Evolutionary conservation across 2,888 invertebrate species (phyloP), one percentile per base, ranked within the genome.

Genomic region (Drosophila tripunctata): DNA sequence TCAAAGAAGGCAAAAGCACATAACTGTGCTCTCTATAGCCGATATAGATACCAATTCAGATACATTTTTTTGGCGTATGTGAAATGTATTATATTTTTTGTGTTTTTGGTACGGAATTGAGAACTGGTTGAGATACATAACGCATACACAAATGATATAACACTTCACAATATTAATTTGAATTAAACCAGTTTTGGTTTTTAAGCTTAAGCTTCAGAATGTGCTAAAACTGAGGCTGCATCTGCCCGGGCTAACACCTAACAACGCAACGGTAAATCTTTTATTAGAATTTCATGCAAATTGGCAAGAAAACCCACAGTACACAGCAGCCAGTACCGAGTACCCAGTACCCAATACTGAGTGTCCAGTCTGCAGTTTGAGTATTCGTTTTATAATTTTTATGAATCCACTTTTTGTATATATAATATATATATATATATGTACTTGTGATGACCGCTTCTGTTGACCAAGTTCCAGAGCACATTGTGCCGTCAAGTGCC

Each of bases 281-380:
- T 87, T 85, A 87, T 83, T 78, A 72, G 77, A 76, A 82, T 85
- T 73, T 78, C 68, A 83, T 83, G 86, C 67, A 72, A 83, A 83
- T 83, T 43, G 54, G 44, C 35, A 40, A 31, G 30, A 51, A 57
- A 45, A 41, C 64, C 45, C 30, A 63, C 22, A 6, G 15, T 27
- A 27, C 27, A 0, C 27, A 10, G 27, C 4, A 27, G 10, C 2
- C 22, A n/a, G n/a, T 41, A 19, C 36, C 36, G 10, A 10, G 10
- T 40, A 27, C 2, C 27, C 10, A 27, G 10, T 27, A 19, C 6
- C 17, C 45, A 31, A 27, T 38, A 22, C 15, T 36, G 10, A 19
- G 17, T 38, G n/a, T 41, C 19, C 7, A 47, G 33, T 15, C 48
- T 74, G 81, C 84, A 75, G 43, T 47, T 51, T 44, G 31, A 22